Conservation (phyloP, 2,888 invertebrate genomes). For the Helobdella robusta region DNA sequence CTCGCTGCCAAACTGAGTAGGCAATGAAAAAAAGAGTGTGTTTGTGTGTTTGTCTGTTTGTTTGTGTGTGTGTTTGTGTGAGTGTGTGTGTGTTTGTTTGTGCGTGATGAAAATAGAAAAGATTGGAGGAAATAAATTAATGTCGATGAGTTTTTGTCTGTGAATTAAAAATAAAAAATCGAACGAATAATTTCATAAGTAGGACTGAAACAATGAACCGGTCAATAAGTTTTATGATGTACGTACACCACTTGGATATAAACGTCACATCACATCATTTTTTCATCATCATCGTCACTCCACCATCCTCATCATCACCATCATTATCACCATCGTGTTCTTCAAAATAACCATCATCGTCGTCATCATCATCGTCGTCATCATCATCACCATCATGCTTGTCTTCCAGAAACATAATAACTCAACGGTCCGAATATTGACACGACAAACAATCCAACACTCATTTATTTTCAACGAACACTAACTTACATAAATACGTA, state of each 20-base stretch:
- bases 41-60: background rate
- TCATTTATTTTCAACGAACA: no score
- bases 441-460: no score
- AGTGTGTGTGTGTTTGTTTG: background rate
- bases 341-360: slow-evolving; percentile 14
- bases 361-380: slow-evolving; percentile 12
- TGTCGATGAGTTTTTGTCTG: background rate
- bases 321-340: slow-evolving; percentile 9
- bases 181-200: no score
- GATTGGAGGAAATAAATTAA: background rate
- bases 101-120: background rate
- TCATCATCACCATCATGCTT: slow-evolving; percentile 5
- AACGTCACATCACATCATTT: background rate
- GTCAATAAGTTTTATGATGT: no score
- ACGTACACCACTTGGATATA: no score
- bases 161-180: no score
- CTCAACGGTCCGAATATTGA: no score
- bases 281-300: background rate
- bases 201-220: no score
- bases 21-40: no score
- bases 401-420: background rate
- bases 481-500: no score
- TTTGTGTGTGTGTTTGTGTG: background rate
- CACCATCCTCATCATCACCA: background rate
- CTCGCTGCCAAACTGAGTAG: no score